Conservation (phyloP, 2,888 invertebrate species). For the Phortica magna region DNA sequence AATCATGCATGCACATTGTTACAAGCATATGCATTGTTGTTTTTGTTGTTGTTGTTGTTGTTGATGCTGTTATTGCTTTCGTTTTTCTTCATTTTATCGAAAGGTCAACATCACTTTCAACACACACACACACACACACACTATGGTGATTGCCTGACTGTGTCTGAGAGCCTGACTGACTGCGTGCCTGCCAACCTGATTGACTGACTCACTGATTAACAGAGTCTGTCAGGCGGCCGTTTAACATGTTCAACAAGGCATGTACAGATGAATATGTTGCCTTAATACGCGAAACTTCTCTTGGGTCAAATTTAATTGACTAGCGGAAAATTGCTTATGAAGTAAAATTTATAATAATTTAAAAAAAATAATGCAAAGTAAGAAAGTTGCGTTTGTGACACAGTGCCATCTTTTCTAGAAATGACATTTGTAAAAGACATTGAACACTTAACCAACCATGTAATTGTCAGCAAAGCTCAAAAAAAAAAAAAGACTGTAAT, state of each 20-base stretch:
- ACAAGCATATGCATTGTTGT: neutral
- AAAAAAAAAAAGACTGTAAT: too few relatives aligned
- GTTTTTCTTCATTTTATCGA: neutral
- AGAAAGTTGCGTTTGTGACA: too few relatives aligned
- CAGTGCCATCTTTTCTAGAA: too few relatives aligned
- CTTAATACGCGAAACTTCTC: constrained; percentile 5
- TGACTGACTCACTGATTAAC: neutral
- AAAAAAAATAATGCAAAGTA: too few relatives aligned
- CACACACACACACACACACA: neutral
- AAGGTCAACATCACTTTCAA: neutral
- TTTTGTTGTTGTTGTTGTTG: neutral
- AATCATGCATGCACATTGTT: constrained; percentile 6
- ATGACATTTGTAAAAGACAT: too few relatives aligned
- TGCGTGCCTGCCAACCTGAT: too few relatives aligned
- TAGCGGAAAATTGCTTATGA: neutral
- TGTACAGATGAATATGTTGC: neutral
- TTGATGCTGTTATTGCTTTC: neutral
- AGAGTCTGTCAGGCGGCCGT: neutral
- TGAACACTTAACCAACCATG: too few relatives aligned
- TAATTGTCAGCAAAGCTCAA: too few relatives aligned
- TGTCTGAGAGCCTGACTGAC: too few relatives aligned
- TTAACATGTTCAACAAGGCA: neutral
- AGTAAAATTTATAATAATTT: too few relatives aligned
- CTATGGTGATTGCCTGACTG: too few relatives aligned
- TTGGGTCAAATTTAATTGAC: neutral